Evolutionary conservation across 2,797 vertebrate genomes (phyloP), one percentile per base, ranked within the genome.

Genomic region (Cossypha polioptera): DNA sequence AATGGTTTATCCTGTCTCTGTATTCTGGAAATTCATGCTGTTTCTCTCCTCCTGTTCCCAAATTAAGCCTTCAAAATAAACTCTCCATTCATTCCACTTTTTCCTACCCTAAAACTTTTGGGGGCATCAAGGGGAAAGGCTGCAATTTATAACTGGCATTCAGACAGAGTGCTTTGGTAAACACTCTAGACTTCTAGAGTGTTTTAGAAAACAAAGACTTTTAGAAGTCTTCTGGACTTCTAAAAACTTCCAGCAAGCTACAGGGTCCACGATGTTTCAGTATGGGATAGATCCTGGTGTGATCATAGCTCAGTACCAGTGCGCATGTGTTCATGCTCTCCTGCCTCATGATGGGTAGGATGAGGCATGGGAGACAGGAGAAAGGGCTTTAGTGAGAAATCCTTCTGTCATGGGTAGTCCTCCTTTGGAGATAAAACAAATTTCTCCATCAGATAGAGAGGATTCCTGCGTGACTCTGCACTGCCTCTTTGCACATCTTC

Each of bases 311-410:
- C 17, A 6, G n/a, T 10, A 35, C 2, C 1, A 5, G 8, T 5
- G 15, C 11, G 11, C 2, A 1, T 11, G 3, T 2, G 0, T 3
- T 9, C 1, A 0, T 33, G 28, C 10, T 74, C 31, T 74, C 25
- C 29, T 78, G 21, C 20, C 13, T 51, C 3, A 2, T 5, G 11
- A 29, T 16, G 24, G 11, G 7, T 10, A 33, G 13, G 31, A 62
- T 26, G 8, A 51, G 1, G 0, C 0, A 2, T 20, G 11, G 15
- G 55, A 76, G 25, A 36, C 14, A 33, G 16, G 3, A 78, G n/a
- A 66, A 53, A 35, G 10, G 7, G 7, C 5, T 86, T 51, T 40
- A 65, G 26, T 50, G 45, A 65, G 38, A 73, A 91, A 36, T 26
- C 9, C 10, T 73, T 29, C 38, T 36, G 8, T n/a, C 36, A 54